Evolutionary conservation across 92 coral and sea anemone genomes (phyloP).

Genomic region (Epizoanthus stellaris): DNA sequence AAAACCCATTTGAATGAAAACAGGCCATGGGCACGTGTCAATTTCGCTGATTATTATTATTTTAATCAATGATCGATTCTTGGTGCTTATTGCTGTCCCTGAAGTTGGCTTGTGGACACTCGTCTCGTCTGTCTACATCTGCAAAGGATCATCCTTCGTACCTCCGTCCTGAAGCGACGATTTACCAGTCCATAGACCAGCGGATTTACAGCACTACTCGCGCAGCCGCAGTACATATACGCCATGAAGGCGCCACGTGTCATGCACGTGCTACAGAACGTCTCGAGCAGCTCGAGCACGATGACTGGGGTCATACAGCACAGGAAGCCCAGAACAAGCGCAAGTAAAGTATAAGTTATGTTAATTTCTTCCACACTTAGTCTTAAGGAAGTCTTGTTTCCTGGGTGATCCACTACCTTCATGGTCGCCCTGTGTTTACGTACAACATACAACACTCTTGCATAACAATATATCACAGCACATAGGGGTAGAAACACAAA

Average conservation of each 20-base stretch:
- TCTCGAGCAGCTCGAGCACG: slow-evolving; percentile 24
- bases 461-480: slow-evolving; percentile 21
- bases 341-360: slow-evolving; percentile 23
- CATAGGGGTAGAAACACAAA: slow-evolving; percentile 26
- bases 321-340: slow-evolving; percentile 30
- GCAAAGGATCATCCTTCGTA: neutral
- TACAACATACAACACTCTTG: slow-evolving; percentile 14
- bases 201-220: slow-evolving; percentile 38
- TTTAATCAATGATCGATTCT: too few species aligned
- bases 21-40: too few species aligned
- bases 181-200: slow-evolving; percentile 44
- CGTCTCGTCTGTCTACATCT: neutral
- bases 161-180: slow-evolving; percentile 34
- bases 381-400: neutral
- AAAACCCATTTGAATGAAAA: too few species aligned
- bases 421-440: slow-evolving; percentile 10
- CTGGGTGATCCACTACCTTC: neutral
- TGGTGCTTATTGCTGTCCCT: too few species aligned
- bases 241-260: slow-evolving; percentile 42
- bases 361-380: slow-evolving; percentile 32
- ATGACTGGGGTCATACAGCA: slow-evolving; percentile 31
- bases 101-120: neutral
- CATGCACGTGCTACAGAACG: slow-evolving; percentile 38
- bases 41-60: too few species aligned
- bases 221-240: slow-evolving; percentile 30